Evolutionary conservation across 1,140 invertebrate genomes (phyloP).

Genomic region (Uloborus diversus): DNA sequence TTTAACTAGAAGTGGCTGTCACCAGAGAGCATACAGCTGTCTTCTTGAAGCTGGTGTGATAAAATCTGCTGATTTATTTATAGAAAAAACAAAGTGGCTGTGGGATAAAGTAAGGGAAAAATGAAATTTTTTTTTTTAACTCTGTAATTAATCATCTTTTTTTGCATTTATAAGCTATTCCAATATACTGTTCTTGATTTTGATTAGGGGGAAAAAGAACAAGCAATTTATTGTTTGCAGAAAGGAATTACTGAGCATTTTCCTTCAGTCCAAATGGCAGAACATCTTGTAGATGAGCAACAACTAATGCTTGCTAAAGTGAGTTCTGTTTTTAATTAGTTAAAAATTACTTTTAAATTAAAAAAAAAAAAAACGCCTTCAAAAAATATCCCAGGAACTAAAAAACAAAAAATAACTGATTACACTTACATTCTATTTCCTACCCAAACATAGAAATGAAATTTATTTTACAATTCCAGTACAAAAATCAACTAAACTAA

Average conservation of each 20-base stretch:
- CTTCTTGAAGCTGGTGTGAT: conserved; percentile 72
- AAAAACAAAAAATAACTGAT: too few species aligned
- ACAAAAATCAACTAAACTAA: too few species aligned
- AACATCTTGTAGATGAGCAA: conserved; percentile 14
- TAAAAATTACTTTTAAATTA: too few species aligned
- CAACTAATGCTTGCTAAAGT: conserved; percentile 33
- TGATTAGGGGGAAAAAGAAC: conserved; percentile 74
- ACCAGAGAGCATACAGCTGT: conserved; percentile 84
- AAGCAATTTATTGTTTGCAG: conserved; percentile 81
- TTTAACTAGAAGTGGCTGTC: conserved; percentile 69
- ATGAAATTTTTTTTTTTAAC: neutral
- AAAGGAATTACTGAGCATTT: conserved; percentile 76
- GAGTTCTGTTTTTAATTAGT: too few species aligned
- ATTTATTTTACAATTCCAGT: too few species aligned
- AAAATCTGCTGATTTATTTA: conserved; percentile 70
- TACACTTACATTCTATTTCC: too few species aligned
- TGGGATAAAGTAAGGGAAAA: conserved; percentile 75
- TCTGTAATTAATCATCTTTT: neutral
- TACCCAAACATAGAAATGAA: too few species aligned
- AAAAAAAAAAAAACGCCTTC: too few species aligned
- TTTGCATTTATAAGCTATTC: neutral
- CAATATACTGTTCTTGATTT: too few species aligned
- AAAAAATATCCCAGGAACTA: too few species aligned
- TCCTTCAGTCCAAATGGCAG: conserved; percentile 63
- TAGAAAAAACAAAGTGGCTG: conserved; percentile 88